These are phyloP conservation scores for Phalacrocorax carbo DNA, from an alignment of 2,113 vertebrate genomes.

Conservation along the genomic window DNA sequence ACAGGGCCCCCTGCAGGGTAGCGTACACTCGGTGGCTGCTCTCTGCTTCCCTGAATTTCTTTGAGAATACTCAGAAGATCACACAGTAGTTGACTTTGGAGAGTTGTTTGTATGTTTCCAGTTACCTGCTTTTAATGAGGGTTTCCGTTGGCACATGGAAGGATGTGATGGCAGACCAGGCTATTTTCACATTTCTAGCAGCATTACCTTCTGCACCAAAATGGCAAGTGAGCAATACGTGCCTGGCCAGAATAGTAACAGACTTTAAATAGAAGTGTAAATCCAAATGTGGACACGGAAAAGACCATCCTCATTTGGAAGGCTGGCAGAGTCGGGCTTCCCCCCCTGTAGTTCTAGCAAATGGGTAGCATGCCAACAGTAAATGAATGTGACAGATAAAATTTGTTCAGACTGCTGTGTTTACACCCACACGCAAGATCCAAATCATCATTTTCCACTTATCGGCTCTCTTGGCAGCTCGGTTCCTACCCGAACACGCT, in stretches of 20 bases:
- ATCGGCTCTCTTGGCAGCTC: slow-evolving; percentile 58
- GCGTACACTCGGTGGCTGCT: not conserved
- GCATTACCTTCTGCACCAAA: not conserved
- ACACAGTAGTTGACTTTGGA: not conserved
- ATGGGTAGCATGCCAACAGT: slow-evolving; percentile 14
- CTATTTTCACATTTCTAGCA: not conserved
- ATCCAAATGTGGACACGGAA: not conserved
- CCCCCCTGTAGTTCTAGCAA: not conserved
- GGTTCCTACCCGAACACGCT: not conserved
- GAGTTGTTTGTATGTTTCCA: not conserved
- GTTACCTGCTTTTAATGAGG: not conserved
- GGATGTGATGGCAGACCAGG: not conserved
- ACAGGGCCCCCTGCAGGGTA: not conserved
- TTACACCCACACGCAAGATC: slow-evolving; percentile 60
- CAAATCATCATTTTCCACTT: slow-evolving; percentile 55
- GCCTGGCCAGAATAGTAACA: not conserved
- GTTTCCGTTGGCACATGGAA: not conserved
- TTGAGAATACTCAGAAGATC: not conserved
- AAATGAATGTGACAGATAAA: slow-evolving; percentile 64
- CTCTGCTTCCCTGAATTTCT: not conserved
- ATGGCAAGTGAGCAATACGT: not conserved
- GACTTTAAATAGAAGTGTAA: not conserved
- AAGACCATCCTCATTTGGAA: slow-evolving; percentile 25
- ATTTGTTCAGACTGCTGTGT: slow-evolving; percentile 64
- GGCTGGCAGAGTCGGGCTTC: slow-evolving; percentile 40